A percentile compares a stretch with the other conserved stretches of the same genome.
These are phyloP conservation scores for Petrolisthes cinctipes DNA, from an alignment of 2,888 invertebrate genomes.

Conservation along the genomic window DNA sequence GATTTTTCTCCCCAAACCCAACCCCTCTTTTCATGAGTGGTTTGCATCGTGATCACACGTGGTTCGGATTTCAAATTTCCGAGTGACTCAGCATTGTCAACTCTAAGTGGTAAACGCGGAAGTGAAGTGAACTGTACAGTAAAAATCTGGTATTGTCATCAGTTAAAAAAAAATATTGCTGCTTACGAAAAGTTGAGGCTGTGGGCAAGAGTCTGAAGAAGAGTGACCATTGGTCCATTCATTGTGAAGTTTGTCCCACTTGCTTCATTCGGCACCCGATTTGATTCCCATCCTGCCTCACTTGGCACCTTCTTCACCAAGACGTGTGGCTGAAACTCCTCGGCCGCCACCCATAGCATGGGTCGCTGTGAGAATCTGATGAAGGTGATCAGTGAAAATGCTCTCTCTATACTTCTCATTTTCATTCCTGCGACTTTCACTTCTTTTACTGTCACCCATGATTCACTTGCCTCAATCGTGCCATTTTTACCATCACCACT, in stretches of 20 bases:
- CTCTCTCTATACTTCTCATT: not conserved
- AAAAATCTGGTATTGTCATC: too few species aligned
- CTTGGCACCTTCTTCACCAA: not conserved
- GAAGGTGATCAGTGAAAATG: not conserved
- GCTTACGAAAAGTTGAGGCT: not conserved
- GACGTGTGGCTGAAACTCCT: conserved; percentile 9
- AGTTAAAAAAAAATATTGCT: too few species aligned
- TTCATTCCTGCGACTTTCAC: not conserved
- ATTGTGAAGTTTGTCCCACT: not conserved
- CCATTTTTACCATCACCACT: not conserved
- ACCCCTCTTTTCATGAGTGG: too few species aligned
- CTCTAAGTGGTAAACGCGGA: too few species aligned
- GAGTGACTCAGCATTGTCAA: too few species aligned
- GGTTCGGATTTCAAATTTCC: too few species aligned
- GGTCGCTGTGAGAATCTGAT: not conserved
- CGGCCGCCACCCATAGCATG: not conserved
- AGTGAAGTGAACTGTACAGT: too few species aligned
- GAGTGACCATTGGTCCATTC: not conserved
- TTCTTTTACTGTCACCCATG: not conserved
- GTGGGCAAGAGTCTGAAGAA: not conserved
- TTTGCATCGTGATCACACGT: too few species aligned
- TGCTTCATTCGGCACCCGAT: not conserved
- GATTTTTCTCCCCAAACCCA: too few species aligned
- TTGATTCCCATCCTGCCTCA: not conserved
- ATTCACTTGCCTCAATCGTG: too few species aligned